Evolutionary conservation across 2,888 invertebrate genomes (phyloP), one percentile per base, ranked within the genome.

Genomic region (Euproctis similis): DNA sequence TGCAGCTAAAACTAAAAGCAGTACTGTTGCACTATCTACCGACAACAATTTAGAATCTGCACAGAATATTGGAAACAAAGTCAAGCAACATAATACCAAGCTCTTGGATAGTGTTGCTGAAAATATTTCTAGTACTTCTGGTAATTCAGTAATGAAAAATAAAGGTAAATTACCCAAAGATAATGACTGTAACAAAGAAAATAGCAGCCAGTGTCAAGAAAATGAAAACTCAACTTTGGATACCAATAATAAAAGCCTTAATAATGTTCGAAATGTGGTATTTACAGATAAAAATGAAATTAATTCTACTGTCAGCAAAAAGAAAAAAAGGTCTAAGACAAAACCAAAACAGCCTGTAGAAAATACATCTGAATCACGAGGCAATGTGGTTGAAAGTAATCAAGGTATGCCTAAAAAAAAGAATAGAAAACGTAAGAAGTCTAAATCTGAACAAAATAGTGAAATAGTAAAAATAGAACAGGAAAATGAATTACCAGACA

Each of bases 321-420:
- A 47, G 35, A 61, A 57, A 31, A 52, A 33, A 7, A 52, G 34
- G 19, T 31, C 41, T 9, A 46, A 44, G 13, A 37, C 40, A 12
- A 47, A 41, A 36, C 22, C 30, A 21, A 41, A 48, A n/a, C 30
- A 34, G 17, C 12, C 9, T 10, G 1, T 14, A 21, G 24, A 24
- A 16, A 23, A 34, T 24, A 27, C 10, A 16, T 11, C 26, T 8
- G 28, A 35, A 16, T 9, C 28, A 19, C 20, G 4, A 24, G 13
- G 12, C 26, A 24, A 20, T 14, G 14, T 13, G 7, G 35, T 30
- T 10, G 31, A 30, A 8, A 30, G 24, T 1, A 26, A 36, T 30
- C 26, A 31, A 39, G 24, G 10, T 8, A 24, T 31, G 24, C 11
- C 20, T 10, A 43, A 46, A 32, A 53, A 53, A 28, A 54, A 47